These are phyloP conservation scores for Onychomys arenicola DNA, from an alignment of 2,797 vertebrate genomes.

Conservation along the genomic window DNA sequence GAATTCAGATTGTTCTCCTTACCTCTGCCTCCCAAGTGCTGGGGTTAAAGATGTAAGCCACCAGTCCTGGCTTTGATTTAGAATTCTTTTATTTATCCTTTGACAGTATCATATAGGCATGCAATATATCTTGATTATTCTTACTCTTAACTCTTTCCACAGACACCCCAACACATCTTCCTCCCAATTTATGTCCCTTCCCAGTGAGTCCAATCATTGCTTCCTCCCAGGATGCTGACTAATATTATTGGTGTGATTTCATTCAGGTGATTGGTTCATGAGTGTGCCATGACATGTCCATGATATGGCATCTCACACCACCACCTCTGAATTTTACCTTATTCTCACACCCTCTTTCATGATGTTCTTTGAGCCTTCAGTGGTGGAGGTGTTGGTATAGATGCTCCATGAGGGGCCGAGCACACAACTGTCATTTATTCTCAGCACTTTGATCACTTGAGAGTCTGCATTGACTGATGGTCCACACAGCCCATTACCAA, in stretches of 20 bases:
- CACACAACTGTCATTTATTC: too few species aligned
- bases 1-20: too few species aligned
- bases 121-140: neutral
- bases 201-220: fast-evolving
- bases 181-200: neutral
- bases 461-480: neutral
- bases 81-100: neutral
- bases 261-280: neutral
- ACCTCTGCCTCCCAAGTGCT: too few species aligned
- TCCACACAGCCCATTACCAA: too few species aligned
- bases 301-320: neutral
- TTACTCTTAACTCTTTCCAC: fast-evolving
- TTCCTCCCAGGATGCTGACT: neutral
- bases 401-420: neutral
- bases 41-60: neutral
- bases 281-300: neutral
- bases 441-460: too few species aligned
- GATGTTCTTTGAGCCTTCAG: neutral
- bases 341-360: neutral
- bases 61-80: neutral
- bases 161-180: neutral
- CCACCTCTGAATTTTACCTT: too few species aligned
- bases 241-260: neutral
- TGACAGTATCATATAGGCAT: neutral
- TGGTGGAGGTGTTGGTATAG: fast-evolving